These are phyloP conservation scores for Drosophila sordidula DNA, from an alignment of 2,888 invertebrate species.

Conservation along the genomic window DNA sequence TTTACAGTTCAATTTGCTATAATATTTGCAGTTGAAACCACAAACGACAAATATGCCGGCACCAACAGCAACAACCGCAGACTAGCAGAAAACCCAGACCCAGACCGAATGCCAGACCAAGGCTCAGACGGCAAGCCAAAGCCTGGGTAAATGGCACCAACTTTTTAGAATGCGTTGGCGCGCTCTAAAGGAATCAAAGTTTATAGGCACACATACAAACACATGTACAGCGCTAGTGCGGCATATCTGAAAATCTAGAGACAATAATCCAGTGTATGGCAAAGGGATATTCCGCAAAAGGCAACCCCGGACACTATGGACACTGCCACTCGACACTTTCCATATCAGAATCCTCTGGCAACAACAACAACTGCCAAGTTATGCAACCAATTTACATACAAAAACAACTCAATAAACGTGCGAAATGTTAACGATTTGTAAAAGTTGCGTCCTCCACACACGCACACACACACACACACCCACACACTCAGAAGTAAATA, in stretches of 20 bases:
- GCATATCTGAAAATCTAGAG: conserved; percentile 72
- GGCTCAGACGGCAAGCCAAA: conserved; percentile 2
- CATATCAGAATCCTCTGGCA: conserved; percentile 50
- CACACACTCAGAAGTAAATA: neutral
- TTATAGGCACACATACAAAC: conserved; percentile 51
- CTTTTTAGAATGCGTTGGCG: conserved; percentile 68
- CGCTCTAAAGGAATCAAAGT: conserved; percentile 73
- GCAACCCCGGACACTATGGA: conserved; percentile 35
- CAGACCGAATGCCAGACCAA: conserved; percentile 10
- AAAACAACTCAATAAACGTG: conserved; percentile 82
- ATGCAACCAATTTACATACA: conserved; percentile 79
- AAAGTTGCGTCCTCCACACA: conserved; percentile 60
- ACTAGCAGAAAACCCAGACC: conserved; percentile 21
- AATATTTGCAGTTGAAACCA: conserved; percentile 73
- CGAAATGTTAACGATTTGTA: conserved; percentile 81
- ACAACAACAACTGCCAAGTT: conserved; percentile 58
- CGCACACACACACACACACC: neutral
- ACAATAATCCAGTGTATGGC: conserved; percentile 73
- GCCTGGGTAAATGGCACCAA: conserved; percentile 49
- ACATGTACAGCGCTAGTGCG: conserved; percentile 6
- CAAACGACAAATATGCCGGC: conserved; percentile 76
- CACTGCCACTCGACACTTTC: conserved; percentile 69
- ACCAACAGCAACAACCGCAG: conserved; percentile 46
- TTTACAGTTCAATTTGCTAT: conserved; percentile 81
- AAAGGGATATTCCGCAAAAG: conserved; percentile 43